phyloP scores from a whole-genome alignment of 2,113 vertebrate genomes.

The Saccopteryx leptura region DNA sequence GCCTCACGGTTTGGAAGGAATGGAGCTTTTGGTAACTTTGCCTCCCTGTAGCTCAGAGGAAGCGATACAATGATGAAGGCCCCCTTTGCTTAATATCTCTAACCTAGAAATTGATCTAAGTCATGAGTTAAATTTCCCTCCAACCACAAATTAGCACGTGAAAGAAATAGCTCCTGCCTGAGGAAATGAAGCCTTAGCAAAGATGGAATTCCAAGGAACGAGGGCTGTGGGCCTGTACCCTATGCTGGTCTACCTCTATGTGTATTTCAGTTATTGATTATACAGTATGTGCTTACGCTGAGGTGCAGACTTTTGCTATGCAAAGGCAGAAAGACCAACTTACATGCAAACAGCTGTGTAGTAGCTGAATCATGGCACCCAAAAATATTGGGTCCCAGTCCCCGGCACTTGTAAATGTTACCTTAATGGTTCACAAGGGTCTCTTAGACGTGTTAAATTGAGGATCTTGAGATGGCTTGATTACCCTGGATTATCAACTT shows the following conservation, averaged over 20 bases:
- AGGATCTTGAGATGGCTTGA: not conserved
- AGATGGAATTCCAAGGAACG: not conserved
- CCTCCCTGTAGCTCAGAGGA: not conserved
- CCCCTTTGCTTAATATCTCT: not conserved
- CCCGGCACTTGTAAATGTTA: not conserved
- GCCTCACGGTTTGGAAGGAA: not conserved
- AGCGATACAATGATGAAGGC: not conserved
- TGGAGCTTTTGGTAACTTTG: not conserved
- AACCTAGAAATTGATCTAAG: not conserved
- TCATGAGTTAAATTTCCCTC: not conserved
- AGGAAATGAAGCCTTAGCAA: not conserved
- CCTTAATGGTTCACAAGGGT: not conserved
- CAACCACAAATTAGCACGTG: slow-evolving; percentile 10
- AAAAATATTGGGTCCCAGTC: not conserved
- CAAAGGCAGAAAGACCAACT: not conserved
- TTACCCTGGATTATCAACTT: not conserved
- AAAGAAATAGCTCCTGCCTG: not conserved
- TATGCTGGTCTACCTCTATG: accelerated
- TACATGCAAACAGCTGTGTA: not conserved
- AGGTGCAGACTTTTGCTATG: not conserved
- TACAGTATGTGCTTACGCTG: accelerated
- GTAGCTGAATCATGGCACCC: not conserved
- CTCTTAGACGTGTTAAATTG: not conserved
- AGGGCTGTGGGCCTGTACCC: accelerated
- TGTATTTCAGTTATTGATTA: too few species aligned